Conservation (phyloP, 2,888 invertebrate genomes). For the Disparrhopalites patrizii region DNA sequence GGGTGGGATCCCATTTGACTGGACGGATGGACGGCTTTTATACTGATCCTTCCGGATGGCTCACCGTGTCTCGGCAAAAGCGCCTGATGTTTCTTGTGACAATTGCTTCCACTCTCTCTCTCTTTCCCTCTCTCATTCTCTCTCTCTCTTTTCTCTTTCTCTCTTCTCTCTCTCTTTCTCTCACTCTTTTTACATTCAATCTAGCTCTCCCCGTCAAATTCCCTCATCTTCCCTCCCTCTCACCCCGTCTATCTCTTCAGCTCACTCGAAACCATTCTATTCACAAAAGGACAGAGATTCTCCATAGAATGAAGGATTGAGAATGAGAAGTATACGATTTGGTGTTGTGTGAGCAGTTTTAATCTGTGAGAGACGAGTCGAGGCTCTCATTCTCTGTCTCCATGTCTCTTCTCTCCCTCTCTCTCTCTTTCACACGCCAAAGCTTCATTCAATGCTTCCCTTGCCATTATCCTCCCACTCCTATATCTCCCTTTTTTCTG, state of each 20-base stretch:
- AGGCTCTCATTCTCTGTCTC: background rate
- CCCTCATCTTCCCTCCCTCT: slow-evolving; percentile 13
- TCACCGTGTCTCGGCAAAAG: too few species aligned
- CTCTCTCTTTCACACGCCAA: background rate
- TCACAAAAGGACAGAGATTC: background rate
- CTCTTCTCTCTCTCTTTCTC: background rate
- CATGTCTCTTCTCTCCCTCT: background rate
- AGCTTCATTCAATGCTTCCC: background rate
- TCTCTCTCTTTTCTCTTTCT: background rate
- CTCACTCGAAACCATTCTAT: background rate
- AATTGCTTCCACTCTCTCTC: slow-evolving; percentile 22
- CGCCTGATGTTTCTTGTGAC: slow-evolving; percentile 27
- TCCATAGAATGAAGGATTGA: slow-evolving; percentile 10
- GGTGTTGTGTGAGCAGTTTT: slow-evolving; percentile 10
- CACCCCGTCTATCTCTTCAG: slow-evolving; percentile 1
- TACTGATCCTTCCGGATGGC: slow-evolving; percentile 12
- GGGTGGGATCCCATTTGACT: slow-evolving; percentile 21
- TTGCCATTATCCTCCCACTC: too few species aligned
- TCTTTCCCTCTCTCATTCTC: background rate
- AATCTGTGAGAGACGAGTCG: slow-evolving; percentile 12
- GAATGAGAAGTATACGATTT: slow-evolving; percentile 12
- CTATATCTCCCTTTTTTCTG: background rate
- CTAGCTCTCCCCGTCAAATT: background rate
- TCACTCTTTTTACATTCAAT: background rate
- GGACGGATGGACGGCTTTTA: slow-evolving; percentile 20